Evolutionary conservation across 2,113 vertebrate genomes (phyloP).

Genomic region (Cyprinus carpio): DNA sequence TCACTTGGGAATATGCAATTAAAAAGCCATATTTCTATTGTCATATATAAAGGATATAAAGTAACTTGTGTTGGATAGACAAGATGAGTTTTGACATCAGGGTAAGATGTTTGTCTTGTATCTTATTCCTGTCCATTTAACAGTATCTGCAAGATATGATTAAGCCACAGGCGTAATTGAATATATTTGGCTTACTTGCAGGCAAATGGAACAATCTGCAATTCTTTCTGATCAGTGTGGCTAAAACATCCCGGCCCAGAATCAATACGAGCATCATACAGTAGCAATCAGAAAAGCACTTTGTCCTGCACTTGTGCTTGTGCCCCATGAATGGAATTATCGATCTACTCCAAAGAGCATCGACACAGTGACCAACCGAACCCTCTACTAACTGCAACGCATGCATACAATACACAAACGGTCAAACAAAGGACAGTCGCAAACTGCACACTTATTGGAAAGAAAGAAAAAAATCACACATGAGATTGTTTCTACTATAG

Average conservation of each 20-base stretch:
- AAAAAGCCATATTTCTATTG: not conserved
- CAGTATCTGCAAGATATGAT: constrained; percentile 41
- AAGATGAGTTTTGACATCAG: not conserved
- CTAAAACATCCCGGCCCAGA: constrained; percentile 49
- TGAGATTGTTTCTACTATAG: not conserved
- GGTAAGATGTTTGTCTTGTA: not conserved
- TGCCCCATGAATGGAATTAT: constrained; percentile 46
- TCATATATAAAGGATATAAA: not conserved
- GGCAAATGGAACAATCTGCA: constrained; percentile 39
- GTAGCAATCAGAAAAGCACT: constrained; percentile 55
- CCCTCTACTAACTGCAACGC: constrained; percentile 31
- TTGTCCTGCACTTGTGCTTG: constrained; percentile 50
- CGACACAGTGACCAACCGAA: constrained; percentile 28
- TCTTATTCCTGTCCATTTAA: not conserved
- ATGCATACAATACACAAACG: not conserved
- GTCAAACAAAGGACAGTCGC: not conserved
- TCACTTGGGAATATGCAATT: not conserved
- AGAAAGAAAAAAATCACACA: not conserved
- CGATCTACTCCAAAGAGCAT: constrained; percentile 28
- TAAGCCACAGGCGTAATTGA: constrained; percentile 44
- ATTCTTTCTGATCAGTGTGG: constrained; percentile 50
- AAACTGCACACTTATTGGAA: too few relatives aligned
- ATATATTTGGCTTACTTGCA: not conserved
- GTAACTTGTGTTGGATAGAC: not conserved
- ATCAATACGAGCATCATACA: constrained; percentile 47